Evolutionary conservation across 2,888 invertebrate species (phyloP), one percentile per base, ranked within the genome.

Genomic region (Ptychoptera albimana): DNA sequence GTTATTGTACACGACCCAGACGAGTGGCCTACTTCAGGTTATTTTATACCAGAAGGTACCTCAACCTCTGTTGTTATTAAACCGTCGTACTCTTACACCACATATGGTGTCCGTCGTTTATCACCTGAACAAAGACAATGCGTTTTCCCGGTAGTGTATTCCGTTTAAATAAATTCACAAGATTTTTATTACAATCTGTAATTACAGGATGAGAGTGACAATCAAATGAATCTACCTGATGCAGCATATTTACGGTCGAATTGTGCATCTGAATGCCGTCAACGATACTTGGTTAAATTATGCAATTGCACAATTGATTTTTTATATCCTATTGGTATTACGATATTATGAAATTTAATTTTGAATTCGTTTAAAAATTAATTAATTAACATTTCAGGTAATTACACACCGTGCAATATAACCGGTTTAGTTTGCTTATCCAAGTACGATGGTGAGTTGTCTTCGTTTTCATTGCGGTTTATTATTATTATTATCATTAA

Each of bases 271-370:
- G 57, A 63, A 50, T 65, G 65, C 50, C 60, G 61, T 50, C 64
- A 64, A 50, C 56, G 58, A 50, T 56, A 63, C 54, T 52, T 61
- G 50, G 48, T 60, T 29, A 51, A 52, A 31, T 60, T 57, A 47
- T 65, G 64, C 45, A 64, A 64, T 50, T 65, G 65, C 50, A 63
- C 61, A 14, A 42, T 64, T 50, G 65, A 64, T 46, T 50, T 63
- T 43, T 51, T 64, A 31, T 64, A 59, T 56, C 64, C 65, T 36
- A 55, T 57, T 46, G 63, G 64, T 63, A 15, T 5, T 8, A 36
- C 8, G 9, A 12, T 16, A 29, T 8, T 14, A 11, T 37, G 15
- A 7, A 14, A 39, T 38, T 38, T 38, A 16, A 23, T n/a, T 39
- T 10, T 23, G 10, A 32, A 32, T 40, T 32, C 15, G 14, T 40